Evolutionary conservation across 2,888 invertebrate species (phyloP).

Genomic region (Strigamia transsilvanica): DNA sequence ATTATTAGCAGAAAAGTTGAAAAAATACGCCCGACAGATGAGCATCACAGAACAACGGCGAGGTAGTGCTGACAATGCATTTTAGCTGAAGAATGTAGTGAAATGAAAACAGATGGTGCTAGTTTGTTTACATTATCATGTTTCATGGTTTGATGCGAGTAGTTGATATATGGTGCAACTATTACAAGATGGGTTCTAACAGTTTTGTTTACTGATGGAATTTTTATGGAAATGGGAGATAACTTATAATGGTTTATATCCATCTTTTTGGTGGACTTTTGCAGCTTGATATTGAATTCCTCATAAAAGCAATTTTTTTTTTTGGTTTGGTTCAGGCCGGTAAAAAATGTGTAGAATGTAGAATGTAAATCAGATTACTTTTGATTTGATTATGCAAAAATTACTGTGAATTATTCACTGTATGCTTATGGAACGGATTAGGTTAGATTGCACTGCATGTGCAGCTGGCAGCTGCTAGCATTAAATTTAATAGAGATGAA

Average conservation of each 20-base stretch:
- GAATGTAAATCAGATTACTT: neutral
- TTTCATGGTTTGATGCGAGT: neutral
- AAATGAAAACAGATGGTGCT: slow-evolving; percentile 8
- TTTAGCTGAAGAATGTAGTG: neutral
- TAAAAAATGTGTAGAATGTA: neutral
- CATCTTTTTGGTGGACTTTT: neutral
- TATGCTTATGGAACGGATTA: neutral
- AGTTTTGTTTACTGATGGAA: neutral
- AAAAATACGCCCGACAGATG: neutral
- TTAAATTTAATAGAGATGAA: neutral
- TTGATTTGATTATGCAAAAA: slow-evolving; percentile 8
- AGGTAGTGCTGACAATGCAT: neutral
- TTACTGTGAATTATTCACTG: neutral
- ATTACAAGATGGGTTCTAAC: neutral
- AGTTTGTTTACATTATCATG: neutral
- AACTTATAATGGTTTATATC: neutral
- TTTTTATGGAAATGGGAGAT: neutral
- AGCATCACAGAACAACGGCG: too few relatives aligned
- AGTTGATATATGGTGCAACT: neutral
- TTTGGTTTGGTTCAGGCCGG: neutral
- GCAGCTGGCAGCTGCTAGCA: neutral
- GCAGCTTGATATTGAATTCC: neutral
- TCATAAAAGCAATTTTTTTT: neutral
- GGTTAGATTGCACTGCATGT: neutral
- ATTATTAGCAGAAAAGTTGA: neutral